A percentile compares a stretch with the other conserved stretches of the same genome.
Evolutionary conservation across 2,113 vertebrate species (phyloP).

Genomic region (Nansenia antarctica): DNA sequence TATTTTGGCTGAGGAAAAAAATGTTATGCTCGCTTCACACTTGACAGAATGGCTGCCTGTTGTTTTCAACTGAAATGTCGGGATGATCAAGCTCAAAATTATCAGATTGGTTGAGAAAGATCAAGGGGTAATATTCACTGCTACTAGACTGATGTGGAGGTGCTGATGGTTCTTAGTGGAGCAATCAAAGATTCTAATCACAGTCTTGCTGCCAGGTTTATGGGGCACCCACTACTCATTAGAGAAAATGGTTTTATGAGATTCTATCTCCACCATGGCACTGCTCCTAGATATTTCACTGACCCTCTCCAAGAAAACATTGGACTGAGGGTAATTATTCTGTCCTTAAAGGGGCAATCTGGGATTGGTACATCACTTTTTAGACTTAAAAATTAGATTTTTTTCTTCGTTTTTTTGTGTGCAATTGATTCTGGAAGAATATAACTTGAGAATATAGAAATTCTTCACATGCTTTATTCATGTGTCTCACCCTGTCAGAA

Average conservation of each 20-base stretch:
- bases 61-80: constrained; percentile 16
- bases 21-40: constrained; percentile 31
- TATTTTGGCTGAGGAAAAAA: constrained; percentile 43
- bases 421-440: no score
- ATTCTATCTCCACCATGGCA: constrained; percentile 17
- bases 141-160: no score
- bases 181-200: not conserved
- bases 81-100: not conserved
- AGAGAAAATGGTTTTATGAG: constrained; percentile 29
- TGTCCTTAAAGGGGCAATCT: not conserved
- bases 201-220: not conserved
- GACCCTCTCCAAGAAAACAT: not conserved
- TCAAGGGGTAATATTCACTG: not conserved
- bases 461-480: no score
- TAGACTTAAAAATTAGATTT: no score
- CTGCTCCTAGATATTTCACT: not conserved
- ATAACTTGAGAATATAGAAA: no score
- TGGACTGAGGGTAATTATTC: not conserved
- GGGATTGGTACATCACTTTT: no score
- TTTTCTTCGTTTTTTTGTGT: no score
- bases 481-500: no score
- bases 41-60: constrained; percentile 25
- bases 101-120: not conserved
- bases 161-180: no score
- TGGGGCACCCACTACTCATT: constrained; percentile 18